A percentile compares a stretch with the other conserved stretches of the same genome.
phyloP scores from a whole-genome alignment of 2,888 invertebrate genomes.

The Ephialtes manifestator region DNA sequence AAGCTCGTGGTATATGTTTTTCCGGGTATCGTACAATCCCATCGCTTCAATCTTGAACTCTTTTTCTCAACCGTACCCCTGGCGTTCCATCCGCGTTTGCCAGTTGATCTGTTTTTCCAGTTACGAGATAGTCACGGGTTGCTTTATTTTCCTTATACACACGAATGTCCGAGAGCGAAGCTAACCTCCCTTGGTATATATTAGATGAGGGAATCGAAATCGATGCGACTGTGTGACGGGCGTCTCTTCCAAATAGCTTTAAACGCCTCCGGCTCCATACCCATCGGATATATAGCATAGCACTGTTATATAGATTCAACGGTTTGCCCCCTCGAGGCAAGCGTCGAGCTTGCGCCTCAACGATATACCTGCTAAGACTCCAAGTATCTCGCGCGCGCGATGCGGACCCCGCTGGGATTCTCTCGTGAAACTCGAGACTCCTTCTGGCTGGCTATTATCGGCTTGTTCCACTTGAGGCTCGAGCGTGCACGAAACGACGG shows the following conservation, averaged over 20 bases:
- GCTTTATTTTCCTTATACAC: conserved; percentile 26
- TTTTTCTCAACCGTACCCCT: conserved; percentile 8
- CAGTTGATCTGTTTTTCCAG: conserved; percentile 43
- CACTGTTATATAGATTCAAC: conserved; percentile 40
- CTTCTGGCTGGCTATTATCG: conserved; percentile 68
- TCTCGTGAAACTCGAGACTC: conserved; percentile 60
- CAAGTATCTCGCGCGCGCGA: conserved; percentile 50
- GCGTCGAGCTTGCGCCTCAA: conserved; percentile 50
- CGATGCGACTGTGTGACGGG: conserved; percentile 67
- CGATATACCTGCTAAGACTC: conserved; percentile 56
- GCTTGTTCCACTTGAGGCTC: conserved; percentile 69
- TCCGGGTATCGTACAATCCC: conserved; percentile 15
- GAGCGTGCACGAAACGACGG: conserved; percentile 65
- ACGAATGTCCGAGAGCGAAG: conserved; percentile 59
- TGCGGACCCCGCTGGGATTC: conserved; percentile 62
- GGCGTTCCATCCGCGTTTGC: conserved; percentile 11
- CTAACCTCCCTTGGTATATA: conserved; percentile 1
- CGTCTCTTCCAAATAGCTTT: conserved; percentile 67
- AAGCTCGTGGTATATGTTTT: neutral
- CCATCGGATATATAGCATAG: conserved; percentile 18
- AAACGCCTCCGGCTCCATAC: conserved; percentile 65
- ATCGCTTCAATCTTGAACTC: neutral
- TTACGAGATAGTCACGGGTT: neutral
- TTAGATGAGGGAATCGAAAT: conserved; percentile 64
- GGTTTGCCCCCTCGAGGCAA: conserved; percentile 55